phyloP scores from a whole-genome alignment of 2,113 vertebrate genomes.

The Cebidichthys violaceus region DNA sequence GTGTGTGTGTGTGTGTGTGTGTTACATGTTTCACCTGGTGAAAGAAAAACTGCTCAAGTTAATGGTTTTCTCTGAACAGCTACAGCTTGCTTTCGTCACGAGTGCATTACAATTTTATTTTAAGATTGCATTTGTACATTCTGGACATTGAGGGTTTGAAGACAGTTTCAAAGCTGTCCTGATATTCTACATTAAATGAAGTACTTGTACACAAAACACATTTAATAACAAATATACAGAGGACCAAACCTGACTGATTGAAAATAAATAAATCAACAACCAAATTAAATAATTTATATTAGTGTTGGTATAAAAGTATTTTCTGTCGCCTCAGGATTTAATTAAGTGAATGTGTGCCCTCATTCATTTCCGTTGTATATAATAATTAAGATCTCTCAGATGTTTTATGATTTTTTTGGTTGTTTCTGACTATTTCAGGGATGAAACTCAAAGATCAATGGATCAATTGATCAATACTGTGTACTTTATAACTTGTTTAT shows the following conservation, averaged over 20 bases:
- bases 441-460: background rate
- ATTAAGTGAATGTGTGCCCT: background rate
- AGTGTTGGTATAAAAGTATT: background rate
- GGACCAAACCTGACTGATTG: background rate
- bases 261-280: background rate
- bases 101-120: background rate
- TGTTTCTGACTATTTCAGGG: background rate
- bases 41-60: background rate
- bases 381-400: background rate
- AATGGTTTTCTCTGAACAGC: background rate
- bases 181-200: background rate
- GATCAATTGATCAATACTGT: background rate
- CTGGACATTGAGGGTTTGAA: background rate
- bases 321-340: background rate
- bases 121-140: background rate
- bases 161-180: background rate
- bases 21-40: background rate
- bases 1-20: background rate
- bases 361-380: background rate
- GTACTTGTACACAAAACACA: background rate
- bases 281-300: background rate
- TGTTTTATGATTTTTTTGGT: fast-evolving
- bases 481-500: background rate
- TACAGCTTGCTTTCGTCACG: background rate
- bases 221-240: background rate